Conservation (phyloP, 2,113 vertebrate genomes). For the Cyanocitta stelleri region DNA sequence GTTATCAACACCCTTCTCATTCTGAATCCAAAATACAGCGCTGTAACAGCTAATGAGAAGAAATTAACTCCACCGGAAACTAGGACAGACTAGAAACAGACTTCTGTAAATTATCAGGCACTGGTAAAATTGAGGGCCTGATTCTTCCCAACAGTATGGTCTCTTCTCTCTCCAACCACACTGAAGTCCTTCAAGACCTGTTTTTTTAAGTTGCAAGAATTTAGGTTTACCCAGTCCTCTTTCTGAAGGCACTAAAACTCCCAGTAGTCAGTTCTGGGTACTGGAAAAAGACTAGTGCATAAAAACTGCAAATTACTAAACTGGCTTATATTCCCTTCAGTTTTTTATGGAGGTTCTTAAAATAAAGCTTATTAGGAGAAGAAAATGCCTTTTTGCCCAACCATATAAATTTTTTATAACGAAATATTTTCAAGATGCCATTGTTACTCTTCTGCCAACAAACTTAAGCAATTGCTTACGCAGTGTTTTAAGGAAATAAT, state of each 20-base stretch:
- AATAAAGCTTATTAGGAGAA: background rate
- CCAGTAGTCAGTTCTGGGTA: background rate
- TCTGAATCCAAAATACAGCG: background rate
- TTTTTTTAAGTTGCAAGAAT: background rate
- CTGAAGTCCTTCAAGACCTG: background rate
- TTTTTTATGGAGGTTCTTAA: background rate
- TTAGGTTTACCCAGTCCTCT: background rate
- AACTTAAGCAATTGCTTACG: background rate
- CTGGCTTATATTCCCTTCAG: background rate
- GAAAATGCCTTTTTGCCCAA: background rate
- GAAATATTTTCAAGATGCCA: background rate
- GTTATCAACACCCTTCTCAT: background rate
- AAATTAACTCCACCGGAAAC: background rate
- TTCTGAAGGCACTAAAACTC: background rate
- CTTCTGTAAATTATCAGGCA: background rate
- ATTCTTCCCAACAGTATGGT: background rate
- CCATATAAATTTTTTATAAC: background rate
- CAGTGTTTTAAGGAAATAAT: background rate
- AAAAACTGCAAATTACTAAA: background rate
- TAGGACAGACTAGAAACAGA: background rate
- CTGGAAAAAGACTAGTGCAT: background rate
- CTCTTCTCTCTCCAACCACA: background rate
- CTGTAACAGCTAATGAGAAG: background rate
- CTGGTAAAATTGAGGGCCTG: background rate
- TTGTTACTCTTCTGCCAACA: background rate